Percentiles rank a stretch among this genome's conserved stretches.
These are phyloP conservation scores for Cryptoleucopteryx plumbea DNA, from an alignment of 2,113 vertebrate genomes.

Conservation along the genomic window DNA sequence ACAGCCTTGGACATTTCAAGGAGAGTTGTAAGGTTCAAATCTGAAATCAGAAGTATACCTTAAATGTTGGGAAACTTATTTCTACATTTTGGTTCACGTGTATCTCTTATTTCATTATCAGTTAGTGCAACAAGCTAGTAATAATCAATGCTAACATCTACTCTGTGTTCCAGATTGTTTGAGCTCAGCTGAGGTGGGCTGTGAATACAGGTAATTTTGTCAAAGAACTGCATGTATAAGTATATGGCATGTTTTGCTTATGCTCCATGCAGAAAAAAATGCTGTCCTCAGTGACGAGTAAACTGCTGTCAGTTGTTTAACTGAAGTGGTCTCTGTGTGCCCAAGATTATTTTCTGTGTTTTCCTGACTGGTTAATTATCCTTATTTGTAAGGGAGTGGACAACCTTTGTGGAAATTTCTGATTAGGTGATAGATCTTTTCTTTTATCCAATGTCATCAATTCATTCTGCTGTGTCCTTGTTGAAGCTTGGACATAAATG, in stretches of 20 bases:
- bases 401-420: background rate
- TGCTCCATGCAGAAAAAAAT: background rate
- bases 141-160: background rate
- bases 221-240: background rate
- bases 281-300: background rate
- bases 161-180: background rate
- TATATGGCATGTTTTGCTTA: background rate
- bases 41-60: background rate
- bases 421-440: background rate
- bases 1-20: background rate
- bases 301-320: background rate
- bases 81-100: background rate
- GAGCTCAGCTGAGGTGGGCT: background rate
- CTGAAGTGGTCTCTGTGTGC: background rate
- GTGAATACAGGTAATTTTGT: background rate
- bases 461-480: background rate
- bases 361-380: background rate
- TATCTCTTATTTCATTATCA: background rate
- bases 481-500: background rate
- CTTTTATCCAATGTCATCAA: background rate
- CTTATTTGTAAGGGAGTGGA: background rate
- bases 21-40: background rate
- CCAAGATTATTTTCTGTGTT: background rate
- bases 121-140: background rate
- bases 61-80: background rate